Percentiles rank a stretch among this genome's conserved stretches.
Evolutionary conservation across 2,888 invertebrate species (phyloP).

Genomic region (Hymenopus coronatus): DNA sequence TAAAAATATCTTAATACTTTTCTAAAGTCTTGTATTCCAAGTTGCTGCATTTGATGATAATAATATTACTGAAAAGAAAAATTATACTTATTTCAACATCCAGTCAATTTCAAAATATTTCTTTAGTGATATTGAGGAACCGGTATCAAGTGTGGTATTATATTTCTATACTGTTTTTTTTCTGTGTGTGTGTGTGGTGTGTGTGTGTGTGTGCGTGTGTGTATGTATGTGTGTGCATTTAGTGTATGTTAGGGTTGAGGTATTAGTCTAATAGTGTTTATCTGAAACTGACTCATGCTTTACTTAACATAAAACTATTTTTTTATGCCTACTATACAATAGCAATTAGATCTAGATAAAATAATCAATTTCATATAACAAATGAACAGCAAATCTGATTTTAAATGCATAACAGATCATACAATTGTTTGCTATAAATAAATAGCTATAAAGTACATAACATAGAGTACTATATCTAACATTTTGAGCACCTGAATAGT

Average conservation of each 20-base stretch:
- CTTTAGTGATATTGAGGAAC: not conserved
- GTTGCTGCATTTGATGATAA: not conserved
- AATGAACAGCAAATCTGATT: not conserved
- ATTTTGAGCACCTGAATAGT: not conserved
- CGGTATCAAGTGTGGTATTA: not conserved
- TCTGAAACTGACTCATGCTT: not conserved
- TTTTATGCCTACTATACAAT: not conserved
- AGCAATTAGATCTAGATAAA: not conserved
- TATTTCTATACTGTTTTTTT: not conserved
- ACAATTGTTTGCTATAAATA: not conserved
- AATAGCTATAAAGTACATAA: not conserved
- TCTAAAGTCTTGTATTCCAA: not conserved
- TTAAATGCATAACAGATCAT: not conserved
- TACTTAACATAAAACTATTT: not conserved
- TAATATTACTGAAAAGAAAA: not conserved
- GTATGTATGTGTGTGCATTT: not conserved
- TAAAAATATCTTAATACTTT: too few relatives aligned
- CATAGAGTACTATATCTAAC: not conserved
- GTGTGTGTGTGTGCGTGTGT: not conserved
- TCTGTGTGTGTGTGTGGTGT: not conserved
- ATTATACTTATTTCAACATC: not conserved
- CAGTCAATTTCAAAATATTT: not conserved
- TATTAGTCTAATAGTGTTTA: not conserved
- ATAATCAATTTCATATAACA: not conserved
- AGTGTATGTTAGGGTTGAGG: not conserved